Percentiles rank a stretch among this genome's conserved stretches.
Evolutionary conservation across 2,888 invertebrate species (phyloP).

Genomic region (Operophtera brumata): DNA sequence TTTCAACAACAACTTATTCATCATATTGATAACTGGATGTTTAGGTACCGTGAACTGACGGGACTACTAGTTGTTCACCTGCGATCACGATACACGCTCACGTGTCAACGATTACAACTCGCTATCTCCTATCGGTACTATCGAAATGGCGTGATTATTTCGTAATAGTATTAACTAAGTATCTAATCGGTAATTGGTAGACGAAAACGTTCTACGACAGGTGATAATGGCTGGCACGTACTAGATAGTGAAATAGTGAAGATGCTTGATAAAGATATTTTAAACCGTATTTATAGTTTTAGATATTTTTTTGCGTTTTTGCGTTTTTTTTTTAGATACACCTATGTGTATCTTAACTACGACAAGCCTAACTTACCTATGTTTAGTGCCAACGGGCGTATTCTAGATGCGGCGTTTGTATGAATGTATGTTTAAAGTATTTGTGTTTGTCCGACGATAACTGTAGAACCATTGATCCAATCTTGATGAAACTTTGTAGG

Average conservation of each 20-base stretch:
- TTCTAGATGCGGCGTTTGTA: too few species aligned
- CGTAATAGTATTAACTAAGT: constrained; percentile 18
- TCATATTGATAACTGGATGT: too few species aligned
- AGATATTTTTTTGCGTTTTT: background rate
- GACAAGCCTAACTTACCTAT: too few species aligned
- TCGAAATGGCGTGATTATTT: constrained; percentile 34
- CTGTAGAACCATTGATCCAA: too few species aligned
- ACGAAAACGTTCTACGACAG: constrained; percentile 2
- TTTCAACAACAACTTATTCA: too few species aligned
- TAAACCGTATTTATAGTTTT: background rate
- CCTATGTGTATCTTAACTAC: too few species aligned
- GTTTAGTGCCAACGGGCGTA: too few species aligned
- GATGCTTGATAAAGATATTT: background rate
- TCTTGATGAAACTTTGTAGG: too few species aligned
- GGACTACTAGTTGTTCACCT: background rate
- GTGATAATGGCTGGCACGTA: background rate
- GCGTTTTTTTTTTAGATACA: too few species aligned
- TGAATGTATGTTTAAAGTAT: too few species aligned
- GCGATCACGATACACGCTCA: background rate
- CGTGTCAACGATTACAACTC: constrained; percentile 2
- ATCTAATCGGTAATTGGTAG: constrained; percentile 8
- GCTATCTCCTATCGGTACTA: constrained; percentile 19
- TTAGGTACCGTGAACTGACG: background rate
- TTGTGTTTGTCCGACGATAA: too few species aligned
- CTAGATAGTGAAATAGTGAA: background rate